phyloP scores from a whole-genome alignment of 2,113 vertebrate species.

The Paracanthobrama guichenoti region DNA sequence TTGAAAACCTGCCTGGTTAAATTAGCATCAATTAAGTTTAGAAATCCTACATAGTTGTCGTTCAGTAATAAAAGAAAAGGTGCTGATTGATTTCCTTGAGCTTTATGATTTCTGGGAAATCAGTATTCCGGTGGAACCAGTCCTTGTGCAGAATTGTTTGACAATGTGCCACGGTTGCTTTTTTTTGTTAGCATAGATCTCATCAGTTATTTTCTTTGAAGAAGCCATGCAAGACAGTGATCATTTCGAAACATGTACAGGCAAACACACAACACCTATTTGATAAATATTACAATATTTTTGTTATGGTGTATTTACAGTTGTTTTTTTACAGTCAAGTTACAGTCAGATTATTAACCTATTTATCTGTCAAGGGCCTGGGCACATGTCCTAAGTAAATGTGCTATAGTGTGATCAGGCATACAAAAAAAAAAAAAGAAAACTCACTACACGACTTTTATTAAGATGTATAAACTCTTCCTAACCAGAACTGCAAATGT shows the following conservation, averaged over 20 bases:
- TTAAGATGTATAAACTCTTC: background rate
- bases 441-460: background rate
- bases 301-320: background rate
- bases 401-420: background rate
- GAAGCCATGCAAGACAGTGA: background rate
- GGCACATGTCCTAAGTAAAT: background rate
- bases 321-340: background rate
- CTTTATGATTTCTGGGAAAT: background rate
- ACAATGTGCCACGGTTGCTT: background rate
- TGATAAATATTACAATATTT: background rate
- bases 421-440: background rate
- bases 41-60: background rate
- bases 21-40: background rate
- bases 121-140: background rate
- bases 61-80: background rate
- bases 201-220: background rate
- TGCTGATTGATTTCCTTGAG: background rate
- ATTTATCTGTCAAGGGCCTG: background rate
- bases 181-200: background rate
- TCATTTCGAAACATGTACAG: background rate
- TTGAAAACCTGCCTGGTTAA: background rate
- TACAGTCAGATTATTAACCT: background rate
- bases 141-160: background rate
- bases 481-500: background rate
- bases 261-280: background rate